Percentiles rank a stretch among this genome's conserved stretches.
These are phyloP conservation scores for Columba livia DNA, from an alignment of 2,113 vertebrate species.

Conservation along the genomic window DNA sequence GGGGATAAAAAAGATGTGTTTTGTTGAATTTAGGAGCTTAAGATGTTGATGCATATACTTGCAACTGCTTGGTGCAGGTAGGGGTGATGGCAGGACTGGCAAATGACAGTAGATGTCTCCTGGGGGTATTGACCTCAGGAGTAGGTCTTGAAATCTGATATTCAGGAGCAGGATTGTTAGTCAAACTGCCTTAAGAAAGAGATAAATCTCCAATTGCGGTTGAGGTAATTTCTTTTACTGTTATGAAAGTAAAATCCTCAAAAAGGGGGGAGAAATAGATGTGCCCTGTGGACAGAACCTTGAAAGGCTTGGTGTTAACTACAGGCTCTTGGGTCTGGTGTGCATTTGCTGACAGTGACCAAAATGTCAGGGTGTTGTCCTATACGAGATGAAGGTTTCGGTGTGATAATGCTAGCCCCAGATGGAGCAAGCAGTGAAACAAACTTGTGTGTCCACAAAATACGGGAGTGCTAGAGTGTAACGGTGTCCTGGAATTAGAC, in stretches of 20 bases:
- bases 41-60: not conserved
- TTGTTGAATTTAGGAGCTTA: not conserved
- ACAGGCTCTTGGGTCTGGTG: rapidly evolving
- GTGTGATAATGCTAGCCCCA: not conserved
- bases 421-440: not conserved
- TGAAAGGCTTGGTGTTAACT: not conserved
- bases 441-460: not conserved
- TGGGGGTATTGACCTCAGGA: not conserved
- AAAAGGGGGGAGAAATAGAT: not conserved
- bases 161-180: not conserved
- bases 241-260: not conserved
- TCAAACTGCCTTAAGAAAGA: not conserved
- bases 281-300: not conserved
- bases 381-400: not conserved
- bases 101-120: not conserved
- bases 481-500: not conserved
- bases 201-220: not conserved
- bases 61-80: rapidly evolving
- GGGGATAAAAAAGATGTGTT: not conserved
- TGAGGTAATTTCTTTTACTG: not conserved
- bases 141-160: not conserved
- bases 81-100: not conserved
- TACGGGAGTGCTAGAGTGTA: not conserved
- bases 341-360: not conserved
- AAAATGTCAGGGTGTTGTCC: not conserved